Conservation (phyloP, 2,797 vertebrate genomes). For the Ctenosaura bakeri region DNA sequence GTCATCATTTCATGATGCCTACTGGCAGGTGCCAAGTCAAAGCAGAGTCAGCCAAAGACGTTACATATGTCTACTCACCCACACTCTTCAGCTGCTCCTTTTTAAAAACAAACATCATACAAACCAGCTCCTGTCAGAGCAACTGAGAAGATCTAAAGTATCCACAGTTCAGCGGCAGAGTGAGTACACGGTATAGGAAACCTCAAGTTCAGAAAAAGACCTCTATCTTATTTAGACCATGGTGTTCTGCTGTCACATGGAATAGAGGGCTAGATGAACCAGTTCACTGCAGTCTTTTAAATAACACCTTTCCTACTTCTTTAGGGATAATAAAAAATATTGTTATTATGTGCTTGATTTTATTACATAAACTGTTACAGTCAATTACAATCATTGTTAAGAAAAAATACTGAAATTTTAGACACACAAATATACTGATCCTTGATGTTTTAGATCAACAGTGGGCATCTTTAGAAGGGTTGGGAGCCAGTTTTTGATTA, state of each 20-base stretch:
- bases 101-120: not conserved
- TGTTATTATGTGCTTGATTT: not conserved
- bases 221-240: not conserved
- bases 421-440: not conserved
- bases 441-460: not conserved
- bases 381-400: not conserved
- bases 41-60: not conserved
- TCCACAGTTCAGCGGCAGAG: not conserved
- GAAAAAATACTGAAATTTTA: constrained; percentile 11
- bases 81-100: not conserved
- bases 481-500: too few species aligned
- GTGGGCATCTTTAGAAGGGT: too few species aligned
- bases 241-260: not conserved
- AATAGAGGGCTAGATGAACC: not conserved
- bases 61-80: not conserved
- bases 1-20: not conserved
- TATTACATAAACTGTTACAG: not conserved
- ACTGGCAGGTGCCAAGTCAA: not conserved
- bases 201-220: not conserved
- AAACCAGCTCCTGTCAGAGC: not conserved
- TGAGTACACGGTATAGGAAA: too few species aligned
- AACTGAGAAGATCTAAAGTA: not conserved
- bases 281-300: constrained; percentile 3
- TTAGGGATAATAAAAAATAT: not conserved
- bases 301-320: not conserved